These are phyloP conservation scores for Andrena camellia DNA, from an alignment of 2,888 invertebrate genomes.

Conservation along the genomic window DNA sequence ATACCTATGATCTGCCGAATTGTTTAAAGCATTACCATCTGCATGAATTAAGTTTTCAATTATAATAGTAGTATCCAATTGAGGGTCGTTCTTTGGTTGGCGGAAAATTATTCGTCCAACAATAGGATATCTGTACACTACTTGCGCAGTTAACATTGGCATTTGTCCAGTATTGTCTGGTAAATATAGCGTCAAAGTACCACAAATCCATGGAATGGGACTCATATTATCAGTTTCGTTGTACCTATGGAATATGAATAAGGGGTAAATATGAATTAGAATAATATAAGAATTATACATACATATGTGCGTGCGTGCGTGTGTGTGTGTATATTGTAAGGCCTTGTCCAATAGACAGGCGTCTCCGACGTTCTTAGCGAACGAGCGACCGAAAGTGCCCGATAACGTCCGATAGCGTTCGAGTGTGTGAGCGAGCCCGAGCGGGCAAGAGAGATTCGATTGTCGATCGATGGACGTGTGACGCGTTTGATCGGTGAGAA, in stretches of 20 bases:
- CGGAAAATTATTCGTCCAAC: slow-evolving; percentile 94
- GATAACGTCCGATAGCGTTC: too few relatives aligned
- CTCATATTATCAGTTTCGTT: slow-evolving; percentile 85
- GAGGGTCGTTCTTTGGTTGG: slow-evolving; percentile 92
- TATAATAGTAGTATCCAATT: slow-evolving; percentile 94
- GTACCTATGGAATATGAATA: slow-evolving; percentile 80
- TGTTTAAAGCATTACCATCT: slow-evolving; percentile 92
- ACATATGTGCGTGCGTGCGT: too few relatives aligned
- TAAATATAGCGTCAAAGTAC: slow-evolving; percentile 88
- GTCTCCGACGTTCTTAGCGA: too few relatives aligned
- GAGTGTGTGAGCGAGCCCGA: too few relatives aligned
- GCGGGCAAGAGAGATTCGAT: too few relatives aligned
- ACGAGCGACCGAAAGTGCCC: too few relatives aligned
- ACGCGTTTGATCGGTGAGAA: too few relatives aligned
- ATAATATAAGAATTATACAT: too few relatives aligned
- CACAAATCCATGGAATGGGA: slow-evolving; percentile 88
- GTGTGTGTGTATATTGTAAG: too few relatives aligned
- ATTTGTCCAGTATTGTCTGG: slow-evolving; percentile 89
- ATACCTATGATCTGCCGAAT: slow-evolving; percentile 89
- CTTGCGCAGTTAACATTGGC: slow-evolving; percentile 92
- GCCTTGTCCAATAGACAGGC: too few relatives aligned
- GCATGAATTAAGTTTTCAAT: slow-evolving; percentile 94
- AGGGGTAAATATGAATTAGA: neutral
- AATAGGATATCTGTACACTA: slow-evolving; percentile 94
- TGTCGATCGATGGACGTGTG: too few relatives aligned